Conservation (phyloP, 2,797 vertebrate genomes). For the Tamandua tetradactyla region DNA sequence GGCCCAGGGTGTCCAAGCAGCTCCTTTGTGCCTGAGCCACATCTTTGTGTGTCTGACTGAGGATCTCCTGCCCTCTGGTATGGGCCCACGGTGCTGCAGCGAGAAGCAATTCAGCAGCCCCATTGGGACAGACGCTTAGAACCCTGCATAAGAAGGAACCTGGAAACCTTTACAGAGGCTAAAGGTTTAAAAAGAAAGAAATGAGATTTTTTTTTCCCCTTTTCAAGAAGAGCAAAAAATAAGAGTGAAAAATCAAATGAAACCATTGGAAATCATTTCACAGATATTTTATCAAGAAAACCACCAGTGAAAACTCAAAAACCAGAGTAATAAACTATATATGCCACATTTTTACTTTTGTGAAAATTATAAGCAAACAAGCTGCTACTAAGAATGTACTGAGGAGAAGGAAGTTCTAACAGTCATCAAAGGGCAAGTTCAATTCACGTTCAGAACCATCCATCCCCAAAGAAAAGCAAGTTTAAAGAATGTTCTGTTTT, state of each 20-base stretch:
- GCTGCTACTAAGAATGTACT: not conserved
- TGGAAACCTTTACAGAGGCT: not conserved
- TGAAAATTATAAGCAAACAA: not conserved
- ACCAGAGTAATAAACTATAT: not conserved
- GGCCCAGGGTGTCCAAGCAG: not conserved
- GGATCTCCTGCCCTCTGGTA: too few relatives aligned
- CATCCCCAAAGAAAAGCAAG: not conserved
- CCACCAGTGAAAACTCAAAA: not conserved
- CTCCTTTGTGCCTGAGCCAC: too few relatives aligned
- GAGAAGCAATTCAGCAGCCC: not conserved
- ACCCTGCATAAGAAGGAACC: not conserved
- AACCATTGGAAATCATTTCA: not conserved
- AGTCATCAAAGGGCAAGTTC: not conserved
- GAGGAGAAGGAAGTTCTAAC: not conserved
- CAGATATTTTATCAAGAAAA: conserved; percentile 14
- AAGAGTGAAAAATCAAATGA: not conserved
- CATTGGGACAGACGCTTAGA: not conserved
- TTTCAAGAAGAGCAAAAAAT: not conserved
- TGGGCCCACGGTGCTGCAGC: accelerated
- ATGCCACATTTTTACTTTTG: not conserved
- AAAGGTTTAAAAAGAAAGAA: not conserved
- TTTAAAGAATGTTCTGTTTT: not conserved
- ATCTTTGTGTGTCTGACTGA: too few relatives aligned
- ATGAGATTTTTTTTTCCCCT: not conserved
- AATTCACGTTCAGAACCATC: not conserved